Evolutionary conservation across 1,140 invertebrate genomes (phyloP).

Genomic region (Pararge aegeria): DNA sequence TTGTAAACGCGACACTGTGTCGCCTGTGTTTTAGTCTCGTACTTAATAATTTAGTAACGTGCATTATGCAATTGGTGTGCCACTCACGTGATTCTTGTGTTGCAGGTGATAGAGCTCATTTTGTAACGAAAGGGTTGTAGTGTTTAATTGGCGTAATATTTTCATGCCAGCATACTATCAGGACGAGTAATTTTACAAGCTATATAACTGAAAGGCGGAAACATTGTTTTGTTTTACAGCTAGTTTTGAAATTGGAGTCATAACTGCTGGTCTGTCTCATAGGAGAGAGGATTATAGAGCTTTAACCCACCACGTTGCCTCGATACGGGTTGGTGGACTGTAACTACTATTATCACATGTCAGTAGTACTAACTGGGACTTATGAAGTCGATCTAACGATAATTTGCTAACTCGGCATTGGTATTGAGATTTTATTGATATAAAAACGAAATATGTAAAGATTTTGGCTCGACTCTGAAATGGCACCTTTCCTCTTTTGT

Average conservation of each 20-base stretch:
- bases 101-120: not conserved
- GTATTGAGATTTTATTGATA: too few species aligned
- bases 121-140: slow-evolving; percentile 2
- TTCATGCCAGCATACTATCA: slow-evolving; percentile 4
- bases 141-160: slow-evolving; percentile 10
- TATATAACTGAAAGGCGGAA: not conserved
- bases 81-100: not conserved
- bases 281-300: too few species aligned
- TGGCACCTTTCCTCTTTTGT: too few species aligned
- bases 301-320: too few species aligned
- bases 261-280: not conserved
- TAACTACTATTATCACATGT: too few species aligned
- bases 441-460: too few species aligned
- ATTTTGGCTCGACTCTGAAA: too few species aligned
- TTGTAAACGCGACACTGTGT: slow-evolving; percentile 20
- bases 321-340: too few species aligned
- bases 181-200: not conserved
- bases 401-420: too few species aligned
- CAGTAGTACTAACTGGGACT: too few species aligned
- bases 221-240: not conserved
- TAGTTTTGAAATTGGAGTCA: not conserved
- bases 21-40: slow-evolving; percentile 8
- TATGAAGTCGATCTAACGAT: too few species aligned
- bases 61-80: slow-evolving; percentile 7
- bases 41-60: slow-evolving; percentile 7